These are phyloP conservation scores for Lycaon pictus DNA, from an alignment of 2,113 vertebrate species.

Conservation along the genomic window DNA sequence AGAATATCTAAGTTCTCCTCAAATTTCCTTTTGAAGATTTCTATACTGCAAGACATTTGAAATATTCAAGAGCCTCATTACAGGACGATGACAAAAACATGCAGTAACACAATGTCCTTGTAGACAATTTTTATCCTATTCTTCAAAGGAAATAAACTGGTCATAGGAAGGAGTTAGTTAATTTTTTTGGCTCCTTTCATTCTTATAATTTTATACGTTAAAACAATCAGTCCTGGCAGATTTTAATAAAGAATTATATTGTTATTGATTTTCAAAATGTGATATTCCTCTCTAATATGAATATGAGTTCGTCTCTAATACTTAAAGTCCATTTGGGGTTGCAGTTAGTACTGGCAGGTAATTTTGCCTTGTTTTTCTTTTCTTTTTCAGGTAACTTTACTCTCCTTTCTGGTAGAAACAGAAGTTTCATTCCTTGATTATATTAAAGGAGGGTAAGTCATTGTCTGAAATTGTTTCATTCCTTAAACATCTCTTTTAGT, in stretches of 20 bases:
- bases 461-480: conserved; percentile 66
- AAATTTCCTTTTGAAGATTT: not conserved
- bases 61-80: not conserved
- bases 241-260: conserved; percentile 3
- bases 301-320: conserved; percentile 10
- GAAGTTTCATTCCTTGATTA: conserved; percentile 99
- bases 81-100: not conserved
- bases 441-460: conserved; percentile 99
- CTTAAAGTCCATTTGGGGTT: not conserved
- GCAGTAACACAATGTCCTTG: not conserved
- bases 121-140: conserved; percentile 42
- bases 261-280: not conserved
- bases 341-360: not conserved
- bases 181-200: not conserved
- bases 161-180: not conserved
- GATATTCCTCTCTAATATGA: not conserved
- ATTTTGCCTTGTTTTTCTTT: not conserved
- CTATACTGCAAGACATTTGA: not conserved
- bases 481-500: conserved; percentile 60
- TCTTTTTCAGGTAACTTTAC: conserved; percentile 94
- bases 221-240: not conserved
- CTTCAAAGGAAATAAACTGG: conserved; percentile 40
- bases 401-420: conserved; percentile 98
- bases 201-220: conserved; percentile 6
- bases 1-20: not conserved